Conservation (phyloP, 2,888 invertebrate species). For the Odontothrips loti region DNA sequence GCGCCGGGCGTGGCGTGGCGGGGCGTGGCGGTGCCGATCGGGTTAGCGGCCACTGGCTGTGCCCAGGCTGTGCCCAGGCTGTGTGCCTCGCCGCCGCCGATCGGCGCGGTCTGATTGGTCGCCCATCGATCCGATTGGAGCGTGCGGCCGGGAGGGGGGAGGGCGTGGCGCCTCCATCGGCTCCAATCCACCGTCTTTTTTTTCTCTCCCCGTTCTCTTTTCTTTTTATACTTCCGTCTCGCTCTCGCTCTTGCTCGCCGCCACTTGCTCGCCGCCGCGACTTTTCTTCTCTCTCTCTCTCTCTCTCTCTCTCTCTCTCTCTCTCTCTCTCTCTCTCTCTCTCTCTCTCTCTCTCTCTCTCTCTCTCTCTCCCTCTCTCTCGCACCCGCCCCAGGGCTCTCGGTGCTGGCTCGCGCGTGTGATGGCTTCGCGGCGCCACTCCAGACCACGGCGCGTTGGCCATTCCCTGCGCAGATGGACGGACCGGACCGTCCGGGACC, state of each 20-base stretch:
- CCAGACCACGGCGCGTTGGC: too few species aligned
- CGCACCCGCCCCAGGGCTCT: too few species aligned
- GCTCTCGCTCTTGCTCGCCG: neutral
- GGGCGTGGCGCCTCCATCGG: neutral
- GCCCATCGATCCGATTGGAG: conserved; percentile 15
- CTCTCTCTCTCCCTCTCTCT: too few species aligned
- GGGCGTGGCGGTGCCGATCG: neutral
- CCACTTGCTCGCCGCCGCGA: neutral
- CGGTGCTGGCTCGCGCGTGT: too few species aligned
- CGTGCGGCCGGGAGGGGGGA: neutral
- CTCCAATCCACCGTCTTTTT: neutral
- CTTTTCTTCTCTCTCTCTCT: neutral
- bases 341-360: too few species aligned
- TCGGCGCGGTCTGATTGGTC: conserved; percentile 12
- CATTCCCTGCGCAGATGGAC: too few species aligned
- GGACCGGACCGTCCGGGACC: too few species aligned
- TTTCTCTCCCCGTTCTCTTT: neutral
- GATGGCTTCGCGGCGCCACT: too few species aligned
- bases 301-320: neutral
- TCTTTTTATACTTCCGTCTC: neutral
- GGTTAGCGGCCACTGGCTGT: neutral
- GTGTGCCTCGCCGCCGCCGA: neutral
- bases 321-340: neutral
- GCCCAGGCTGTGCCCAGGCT: too few species aligned
- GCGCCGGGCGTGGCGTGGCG: neutral